Conservation (phyloP, 2,888 invertebrate genomes). For the Sarcophaga variegata region DNA sequence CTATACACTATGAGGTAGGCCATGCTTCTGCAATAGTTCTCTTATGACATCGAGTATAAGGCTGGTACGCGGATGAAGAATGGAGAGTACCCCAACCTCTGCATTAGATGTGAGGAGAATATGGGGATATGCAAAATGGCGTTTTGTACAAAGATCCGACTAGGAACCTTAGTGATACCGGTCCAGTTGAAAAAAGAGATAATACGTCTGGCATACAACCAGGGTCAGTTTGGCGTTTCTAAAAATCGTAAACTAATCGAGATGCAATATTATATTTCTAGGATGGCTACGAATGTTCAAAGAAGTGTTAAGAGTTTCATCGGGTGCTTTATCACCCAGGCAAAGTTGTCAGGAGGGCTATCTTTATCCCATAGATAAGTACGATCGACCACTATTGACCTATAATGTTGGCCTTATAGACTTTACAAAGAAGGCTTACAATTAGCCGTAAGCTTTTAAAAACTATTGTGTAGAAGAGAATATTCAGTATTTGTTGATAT, state of each 20-base stretch:
- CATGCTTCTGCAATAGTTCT: neutral
- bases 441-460: neutral
- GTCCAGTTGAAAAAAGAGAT: constrained; percentile 75
- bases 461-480: constrained; percentile 10
- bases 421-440: constrained; percentile 1
- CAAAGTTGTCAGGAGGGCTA: neutral
- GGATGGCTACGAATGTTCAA: neutral
- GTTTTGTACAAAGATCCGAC: constrained; percentile 55
- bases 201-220: constrained; percentile 74
- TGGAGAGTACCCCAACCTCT: constrained; percentile 39
- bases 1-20: constrained; percentile 50
- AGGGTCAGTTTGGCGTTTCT: constrained; percentile 53
- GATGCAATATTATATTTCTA: constrained; percentile 14
- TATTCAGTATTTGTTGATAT: constrained; percentile 70
- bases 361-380: neutral
- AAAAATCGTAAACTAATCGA: constrained; percentile 2
- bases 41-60: constrained; percentile 49
- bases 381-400: too few relatives aligned
- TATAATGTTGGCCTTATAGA: neutral
- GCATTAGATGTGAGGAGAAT: constrained; percentile 24
- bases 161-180: constrained; percentile 74
- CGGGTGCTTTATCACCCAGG: constrained; percentile 20
- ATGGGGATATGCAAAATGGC: constrained; percentile 50
- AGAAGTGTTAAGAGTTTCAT: constrained; percentile 12
- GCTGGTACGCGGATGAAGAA: constrained; percentile 55